Conservation (phyloP, 1,140 invertebrate genomes). For the Rhynchophorus ferrugineus region DNA sequence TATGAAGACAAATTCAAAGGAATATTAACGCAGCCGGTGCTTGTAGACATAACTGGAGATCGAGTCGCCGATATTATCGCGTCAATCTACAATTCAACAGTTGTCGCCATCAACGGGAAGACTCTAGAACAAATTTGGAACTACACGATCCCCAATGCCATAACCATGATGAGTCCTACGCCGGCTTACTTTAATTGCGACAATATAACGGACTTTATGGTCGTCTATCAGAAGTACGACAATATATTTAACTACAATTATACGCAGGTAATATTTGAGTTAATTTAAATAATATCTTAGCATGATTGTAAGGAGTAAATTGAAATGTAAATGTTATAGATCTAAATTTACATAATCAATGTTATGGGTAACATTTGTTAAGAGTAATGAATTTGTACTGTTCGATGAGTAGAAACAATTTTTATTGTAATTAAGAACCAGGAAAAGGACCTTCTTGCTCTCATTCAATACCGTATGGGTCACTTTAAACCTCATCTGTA, state of each 20-base stretch:
- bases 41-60: slow-evolving; percentile 71
- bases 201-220: slow-evolving; percentile 72
- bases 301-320: too few species aligned
- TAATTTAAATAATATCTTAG: too few species aligned
- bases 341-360: too few species aligned
- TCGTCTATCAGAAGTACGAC: slow-evolving; percentile 59
- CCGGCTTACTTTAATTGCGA: slow-evolving; percentile 78
- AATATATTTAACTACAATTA: slow-evolving; percentile 46
- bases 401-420: slow-evolving; percentile 1
- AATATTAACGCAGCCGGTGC: slow-evolving; percentile 58
- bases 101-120: slow-evolving; percentile 65
- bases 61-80: slow-evolving; percentile 64
- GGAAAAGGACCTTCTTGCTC: too few species aligned
- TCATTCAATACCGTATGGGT: too few species aligned
- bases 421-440: not conserved
- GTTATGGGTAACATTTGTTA: too few species aligned
- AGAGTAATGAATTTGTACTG: too few species aligned
- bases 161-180: slow-evolving; percentile 64
- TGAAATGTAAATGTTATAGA: too few species aligned
- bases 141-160: slow-evolving; percentile 54
- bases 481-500: too few species aligned
- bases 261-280: slow-evolving; percentile 48
- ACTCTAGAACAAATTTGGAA: slow-evolving; percentile 65
- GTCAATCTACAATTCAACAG: slow-evolving; percentile 63
- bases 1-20: slow-evolving; percentile 45